Conservation (phyloP, 2,113 vertebrate species). For the Microtus oregoni region DNA sequence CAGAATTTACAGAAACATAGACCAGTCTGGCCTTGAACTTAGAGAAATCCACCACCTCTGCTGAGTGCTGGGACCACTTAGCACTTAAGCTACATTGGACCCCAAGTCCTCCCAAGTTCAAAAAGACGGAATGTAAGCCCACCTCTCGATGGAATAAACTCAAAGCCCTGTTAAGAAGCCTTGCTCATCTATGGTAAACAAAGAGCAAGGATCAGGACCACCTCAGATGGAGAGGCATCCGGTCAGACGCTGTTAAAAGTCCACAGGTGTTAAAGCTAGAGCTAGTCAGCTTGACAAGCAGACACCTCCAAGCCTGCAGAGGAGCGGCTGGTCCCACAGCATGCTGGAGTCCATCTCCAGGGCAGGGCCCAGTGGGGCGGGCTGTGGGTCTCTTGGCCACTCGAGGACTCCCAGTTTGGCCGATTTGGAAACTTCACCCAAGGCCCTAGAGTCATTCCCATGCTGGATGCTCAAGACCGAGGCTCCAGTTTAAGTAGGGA, state of each 20-base stretch:
- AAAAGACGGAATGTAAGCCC: too few species aligned
- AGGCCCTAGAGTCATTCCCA: not conserved
- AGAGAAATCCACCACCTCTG: too few species aligned
- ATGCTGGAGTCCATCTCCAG: not conserved
- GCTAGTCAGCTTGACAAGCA: accelerated
- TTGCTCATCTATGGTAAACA: not conserved
- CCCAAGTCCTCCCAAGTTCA: not conserved
- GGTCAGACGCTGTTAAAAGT: too few species aligned
- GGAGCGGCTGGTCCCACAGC: not conserved
- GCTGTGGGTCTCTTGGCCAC: too few species aligned
- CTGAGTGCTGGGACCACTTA: not conserved
- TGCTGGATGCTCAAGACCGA: too few species aligned
- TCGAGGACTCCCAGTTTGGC: not conserved
- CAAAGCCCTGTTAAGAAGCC: not conserved
- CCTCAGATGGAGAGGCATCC: not conserved
- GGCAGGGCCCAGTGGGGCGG: too few species aligned
- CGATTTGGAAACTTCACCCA: not conserved
- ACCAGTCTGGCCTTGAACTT: not conserved
- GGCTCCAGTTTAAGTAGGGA: too few species aligned
- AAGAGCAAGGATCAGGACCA: not conserved
- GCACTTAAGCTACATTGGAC: not conserved
- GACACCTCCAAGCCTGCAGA: not conserved
- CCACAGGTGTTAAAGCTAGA: not conserved
- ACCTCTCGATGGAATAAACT: not conserved
- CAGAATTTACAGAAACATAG: too few species aligned